Percentiles rank a stretch among this genome's conserved stretches.
These are phyloP conservation scores for Columba janthina DNA, from an alignment of 2,113 vertebrate genomes.

Conservation along the genomic window DNA sequence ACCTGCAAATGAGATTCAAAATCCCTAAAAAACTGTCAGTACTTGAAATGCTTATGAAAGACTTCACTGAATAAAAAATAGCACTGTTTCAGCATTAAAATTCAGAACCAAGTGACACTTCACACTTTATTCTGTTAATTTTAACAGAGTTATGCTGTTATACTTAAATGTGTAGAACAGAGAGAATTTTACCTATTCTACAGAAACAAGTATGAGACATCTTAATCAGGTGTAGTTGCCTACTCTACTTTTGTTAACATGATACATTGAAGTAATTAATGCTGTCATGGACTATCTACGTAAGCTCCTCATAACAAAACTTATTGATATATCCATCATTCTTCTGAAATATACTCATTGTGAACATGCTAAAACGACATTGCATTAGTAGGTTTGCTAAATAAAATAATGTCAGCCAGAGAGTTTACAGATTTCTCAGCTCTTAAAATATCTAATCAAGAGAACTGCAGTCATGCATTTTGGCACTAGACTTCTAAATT, in stretches of 20 bases:
- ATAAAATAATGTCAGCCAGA: conserved; percentile 36
- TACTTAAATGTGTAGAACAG: conserved; percentile 31
- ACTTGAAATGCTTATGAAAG: conserved; percentile 33
- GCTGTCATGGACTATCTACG: background rate
- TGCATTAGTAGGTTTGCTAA: conserved; percentile 31
- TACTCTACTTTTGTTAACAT: conserved; percentile 27
- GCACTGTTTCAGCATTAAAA: conserved; percentile 52
- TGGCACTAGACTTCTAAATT: conserved; percentile 65
- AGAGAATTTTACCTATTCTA: conserved; percentile 31
- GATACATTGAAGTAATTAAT: background rate
- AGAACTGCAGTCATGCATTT: conserved; percentile 37
- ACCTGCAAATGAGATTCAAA: conserved; percentile 36
- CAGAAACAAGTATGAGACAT: conserved; percentile 48
- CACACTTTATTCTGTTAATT: conserved; percentile 70
- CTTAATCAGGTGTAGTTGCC: conserved; percentile 63
- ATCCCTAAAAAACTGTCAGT: conserved; percentile 2
- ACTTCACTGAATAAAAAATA: conserved; percentile 48
- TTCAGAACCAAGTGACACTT: conserved; percentile 64
- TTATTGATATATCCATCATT: background rate
- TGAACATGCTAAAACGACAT: conserved; percentile 3
- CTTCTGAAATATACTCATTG: background rate
- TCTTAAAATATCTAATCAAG: conserved; percentile 61
- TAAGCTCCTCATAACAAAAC: background rate
- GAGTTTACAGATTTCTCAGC: conserved; percentile 41
- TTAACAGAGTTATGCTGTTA: conserved; percentile 51